These are phyloP conservation scores for Cyphomyrus plagiostoma DNA, from an alignment of 2,113 vertebrate species.

Conservation along the genomic window DNA sequence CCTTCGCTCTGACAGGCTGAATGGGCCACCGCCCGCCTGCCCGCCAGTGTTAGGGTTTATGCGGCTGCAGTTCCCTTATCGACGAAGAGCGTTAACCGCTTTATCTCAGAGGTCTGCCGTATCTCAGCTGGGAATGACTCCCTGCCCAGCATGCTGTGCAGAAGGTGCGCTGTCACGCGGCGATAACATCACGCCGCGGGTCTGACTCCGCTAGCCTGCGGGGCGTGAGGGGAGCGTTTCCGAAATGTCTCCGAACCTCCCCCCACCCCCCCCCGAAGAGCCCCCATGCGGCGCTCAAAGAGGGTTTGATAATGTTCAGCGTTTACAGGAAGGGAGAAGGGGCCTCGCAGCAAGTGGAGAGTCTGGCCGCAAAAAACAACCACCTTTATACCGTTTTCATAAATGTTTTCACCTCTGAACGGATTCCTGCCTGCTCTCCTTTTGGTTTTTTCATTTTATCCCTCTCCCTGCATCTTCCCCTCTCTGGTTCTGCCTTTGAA, in stretches of 20 bases:
- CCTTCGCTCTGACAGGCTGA: not conserved
- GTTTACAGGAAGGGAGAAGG: not conserved
- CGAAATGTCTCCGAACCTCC: not conserved
- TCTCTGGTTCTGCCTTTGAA: slow-evolving; percentile 26
- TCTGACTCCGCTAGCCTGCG: not conserved
- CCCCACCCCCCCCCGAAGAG: not conserved
- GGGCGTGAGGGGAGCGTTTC: not conserved
- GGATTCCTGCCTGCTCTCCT: slow-evolving; percentile 18
- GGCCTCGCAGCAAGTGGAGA: slow-evolving; percentile 33
- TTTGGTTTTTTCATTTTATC: slow-evolving; percentile 18
- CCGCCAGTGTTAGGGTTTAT: not conserved
- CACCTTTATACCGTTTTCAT: slow-evolving; percentile 20
- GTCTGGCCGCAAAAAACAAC: slow-evolving; percentile 21
- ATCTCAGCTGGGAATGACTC: not conserved
- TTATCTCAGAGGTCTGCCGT: not conserved
- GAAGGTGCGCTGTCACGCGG: not conserved
- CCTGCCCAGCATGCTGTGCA: not conserved
- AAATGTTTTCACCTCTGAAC: slow-evolving; percentile 23
- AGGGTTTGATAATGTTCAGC: not conserved
- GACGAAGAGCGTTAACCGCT: not conserved
- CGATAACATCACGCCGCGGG: slow-evolving; percentile 10
- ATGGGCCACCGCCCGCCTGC: not conserved
- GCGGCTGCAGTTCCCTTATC: too few species aligned
- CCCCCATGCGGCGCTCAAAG: not conserved
- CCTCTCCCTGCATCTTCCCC: slow-evolving; percentile 16